Evolutionary conservation across 2,797 vertebrate species (phyloP).

Genomic region (Rhynchotus rufescens): DNA sequence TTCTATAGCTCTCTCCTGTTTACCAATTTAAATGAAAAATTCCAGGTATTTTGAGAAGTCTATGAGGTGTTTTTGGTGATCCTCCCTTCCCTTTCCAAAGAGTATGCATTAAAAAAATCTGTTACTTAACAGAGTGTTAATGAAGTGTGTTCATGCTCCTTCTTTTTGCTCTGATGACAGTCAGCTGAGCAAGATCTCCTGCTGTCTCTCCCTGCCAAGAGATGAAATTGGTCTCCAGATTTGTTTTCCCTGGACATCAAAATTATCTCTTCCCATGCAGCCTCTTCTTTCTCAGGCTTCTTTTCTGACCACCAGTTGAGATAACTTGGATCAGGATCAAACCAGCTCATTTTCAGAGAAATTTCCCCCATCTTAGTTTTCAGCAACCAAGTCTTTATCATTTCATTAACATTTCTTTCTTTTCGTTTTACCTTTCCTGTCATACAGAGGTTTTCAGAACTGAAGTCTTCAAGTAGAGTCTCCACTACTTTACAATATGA

Average conservation of each 20-base stretch:
- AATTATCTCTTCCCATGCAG: not conserved
- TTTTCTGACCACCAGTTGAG: not conserved
- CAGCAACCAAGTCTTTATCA: not conserved
- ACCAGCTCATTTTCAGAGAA: not conserved
- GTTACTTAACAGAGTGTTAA: too few species aligned
- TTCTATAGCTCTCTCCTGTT: not conserved
- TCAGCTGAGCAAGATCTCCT: not conserved
- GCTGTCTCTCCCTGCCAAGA: fast-evolving
- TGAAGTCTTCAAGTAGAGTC: not conserved
- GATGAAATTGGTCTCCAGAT: not conserved
- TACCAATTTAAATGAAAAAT: not conserved
- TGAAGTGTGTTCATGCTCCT: not conserved
- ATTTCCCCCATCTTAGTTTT: not conserved
- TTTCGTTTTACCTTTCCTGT: not conserved
- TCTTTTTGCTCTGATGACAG: not conserved
- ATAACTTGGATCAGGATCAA: not conserved
- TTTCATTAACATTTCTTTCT: not conserved
- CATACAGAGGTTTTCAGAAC: not conserved
- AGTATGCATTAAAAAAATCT: not conserved
- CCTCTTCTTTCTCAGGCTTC: not conserved
- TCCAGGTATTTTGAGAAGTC: not conserved
- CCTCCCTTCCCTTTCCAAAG: not conserved
- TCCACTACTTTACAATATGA: not conserved
- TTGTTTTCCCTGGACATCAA: not conserved
- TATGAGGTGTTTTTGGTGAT: not conserved